These are phyloP conservation scores for Aulostomus chinensis DNA, from an alignment of 2,797 vertebrate species.

Conservation along the genomic window DNA sequence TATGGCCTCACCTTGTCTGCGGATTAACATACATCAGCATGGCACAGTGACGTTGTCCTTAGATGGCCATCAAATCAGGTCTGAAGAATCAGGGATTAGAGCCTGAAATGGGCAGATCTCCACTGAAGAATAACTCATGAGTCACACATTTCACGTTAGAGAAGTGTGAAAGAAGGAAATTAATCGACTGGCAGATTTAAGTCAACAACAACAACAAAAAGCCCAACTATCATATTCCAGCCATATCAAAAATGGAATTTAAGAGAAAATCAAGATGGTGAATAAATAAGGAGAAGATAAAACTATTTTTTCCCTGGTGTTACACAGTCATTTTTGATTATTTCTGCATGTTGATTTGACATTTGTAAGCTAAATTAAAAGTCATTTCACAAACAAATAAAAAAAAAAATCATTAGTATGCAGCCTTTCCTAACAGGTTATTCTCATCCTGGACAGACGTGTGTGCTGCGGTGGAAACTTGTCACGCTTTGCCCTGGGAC, in stretches of 20 bases:
- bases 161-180: conserved; percentile 31
- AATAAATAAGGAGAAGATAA: not conserved
- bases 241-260: too few species aligned
- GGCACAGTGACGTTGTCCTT: conserved; percentile 61
- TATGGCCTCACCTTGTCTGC: conserved; percentile 65
- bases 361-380: conserved; percentile 7
- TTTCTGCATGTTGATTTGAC: not conserved
- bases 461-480: conserved; percentile 47
- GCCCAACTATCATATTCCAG: too few species aligned
- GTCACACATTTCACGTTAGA: conserved; percentile 57
- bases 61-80: conserved; percentile 70
- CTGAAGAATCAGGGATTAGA: conserved; percentile 64
- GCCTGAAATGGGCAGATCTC: conserved; percentile 44
- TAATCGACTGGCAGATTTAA: too few species aligned
- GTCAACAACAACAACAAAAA: too few species aligned
- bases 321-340: not conserved
- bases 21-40: conserved; percentile 70
- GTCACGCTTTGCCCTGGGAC: conserved; percentile 48
- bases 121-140: conserved; percentile 58
- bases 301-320: not conserved
- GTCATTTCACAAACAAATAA: not conserved
- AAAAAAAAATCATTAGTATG: conserved; percentile 13
- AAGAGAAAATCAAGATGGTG: conserved; percentile 1
- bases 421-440: not conserved
- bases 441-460: conserved; percentile 1